phyloP scores from a whole-genome alignment of 2,113 vertebrate genomes.

The Labeo rohita region DNA sequence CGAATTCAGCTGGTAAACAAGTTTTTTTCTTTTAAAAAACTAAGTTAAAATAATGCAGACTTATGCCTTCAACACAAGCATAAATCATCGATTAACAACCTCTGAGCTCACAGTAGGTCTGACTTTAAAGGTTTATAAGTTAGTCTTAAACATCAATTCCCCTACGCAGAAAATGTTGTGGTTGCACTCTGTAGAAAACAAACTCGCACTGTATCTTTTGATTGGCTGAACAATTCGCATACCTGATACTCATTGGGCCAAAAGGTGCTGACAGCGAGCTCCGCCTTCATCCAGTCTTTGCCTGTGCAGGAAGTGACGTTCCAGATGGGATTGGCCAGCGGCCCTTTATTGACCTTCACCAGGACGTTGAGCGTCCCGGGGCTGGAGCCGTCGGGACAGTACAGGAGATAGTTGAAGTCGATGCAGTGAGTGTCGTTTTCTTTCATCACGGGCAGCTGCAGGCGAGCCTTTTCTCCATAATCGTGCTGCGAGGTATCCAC shows the following conservation, averaged over 20 bases:
- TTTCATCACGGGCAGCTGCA: slow-evolving; percentile 96
- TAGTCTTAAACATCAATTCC: too few species aligned
- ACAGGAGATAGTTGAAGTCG: slow-evolving; percentile 95
- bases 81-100: too few species aligned
- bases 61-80: too few species aligned
- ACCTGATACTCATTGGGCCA: slow-evolving; percentile 99
- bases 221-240: slow-evolving; percentile 55
- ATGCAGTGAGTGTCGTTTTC: slow-evolving; percentile 99
- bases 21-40: too few species aligned
- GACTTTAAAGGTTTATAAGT: too few species aligned
- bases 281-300: slow-evolving; percentile 87
- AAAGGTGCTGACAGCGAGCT: slow-evolving; percentile 97
- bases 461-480: slow-evolving; percentile 88
- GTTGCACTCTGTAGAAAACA: neutral
- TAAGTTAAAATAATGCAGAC: too few species aligned
- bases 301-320: slow-evolving; percentile 92
- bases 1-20: too few species aligned
- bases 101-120: too few species aligned
- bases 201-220: neutral
- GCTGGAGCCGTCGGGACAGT: slow-evolving; percentile 84
- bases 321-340: slow-evolving; percentile 96
- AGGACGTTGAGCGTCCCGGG: slow-evolving; percentile 92
- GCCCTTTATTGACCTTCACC: slow-evolving; percentile 95
- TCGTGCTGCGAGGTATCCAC: slow-evolving; percentile 93
- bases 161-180: too few species aligned